These are phyloP conservation scores for Mustelus asterias DNA, from an alignment of 2,113 vertebrate genomes.

Conservation along the genomic window DNA sequence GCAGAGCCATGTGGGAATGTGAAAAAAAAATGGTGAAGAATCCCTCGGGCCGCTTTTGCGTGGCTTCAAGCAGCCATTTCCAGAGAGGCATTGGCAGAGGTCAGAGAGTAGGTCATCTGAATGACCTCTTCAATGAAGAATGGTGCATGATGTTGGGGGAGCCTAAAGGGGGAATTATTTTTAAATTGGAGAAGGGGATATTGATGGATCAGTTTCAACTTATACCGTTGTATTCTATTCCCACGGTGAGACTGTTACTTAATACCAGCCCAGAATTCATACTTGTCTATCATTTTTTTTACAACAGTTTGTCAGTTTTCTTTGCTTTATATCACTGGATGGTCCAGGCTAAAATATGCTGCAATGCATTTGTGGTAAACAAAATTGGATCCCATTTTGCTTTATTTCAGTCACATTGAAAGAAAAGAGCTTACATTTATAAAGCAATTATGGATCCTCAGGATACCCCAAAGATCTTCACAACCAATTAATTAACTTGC, in stretches of 20 bases:
- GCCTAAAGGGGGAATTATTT: slow-evolving; percentile 14
- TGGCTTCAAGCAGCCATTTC: background rate
- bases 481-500: background rate
- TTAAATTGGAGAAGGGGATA: slow-evolving; percentile 27
- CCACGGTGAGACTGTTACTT: slow-evolving; percentile 13
- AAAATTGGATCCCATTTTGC: background rate
- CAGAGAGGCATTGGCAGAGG: slow-evolving; percentile 26
- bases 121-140: slow-evolving; percentile 31
- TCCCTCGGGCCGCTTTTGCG: background rate
- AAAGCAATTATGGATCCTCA: background rate
- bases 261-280: background rate
- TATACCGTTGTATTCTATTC: slow-evolving; percentile 2
- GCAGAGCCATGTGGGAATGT: slow-evolving; percentile 23
- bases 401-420: background rate
- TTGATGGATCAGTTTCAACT: slow-evolving; percentile 23
- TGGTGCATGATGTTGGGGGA: slow-evolving; percentile 24
- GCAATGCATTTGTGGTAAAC: background rate
- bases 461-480: background rate
- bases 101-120: slow-evolving; percentile 27
- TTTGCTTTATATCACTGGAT: background rate
- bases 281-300: slow-evolving; percentile 16
- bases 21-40: background rate
- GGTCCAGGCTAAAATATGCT: background rate
- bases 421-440: background rate
- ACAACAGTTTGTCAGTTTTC: background rate